Conservation (phyloP, 2,797 vertebrate species). For the Lutjanus argentimaculatus region DNA sequence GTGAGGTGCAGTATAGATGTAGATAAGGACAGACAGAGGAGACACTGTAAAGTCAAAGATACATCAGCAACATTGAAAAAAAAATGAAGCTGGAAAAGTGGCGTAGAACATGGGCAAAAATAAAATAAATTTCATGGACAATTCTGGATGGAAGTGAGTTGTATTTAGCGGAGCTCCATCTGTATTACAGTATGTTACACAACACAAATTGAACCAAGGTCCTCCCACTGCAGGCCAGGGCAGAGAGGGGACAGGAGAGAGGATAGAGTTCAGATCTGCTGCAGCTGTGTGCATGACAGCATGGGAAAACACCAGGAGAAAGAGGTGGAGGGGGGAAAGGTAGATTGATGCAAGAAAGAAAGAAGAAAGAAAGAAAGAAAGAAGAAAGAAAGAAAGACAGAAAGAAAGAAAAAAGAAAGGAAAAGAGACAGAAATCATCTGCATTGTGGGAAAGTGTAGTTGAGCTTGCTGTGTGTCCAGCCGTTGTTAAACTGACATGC, state of each 20-base stretch:
- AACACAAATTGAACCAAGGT: slow-evolving; percentile 10
- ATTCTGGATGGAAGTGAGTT: neutral
- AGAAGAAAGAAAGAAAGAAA: slow-evolving; percentile 25
- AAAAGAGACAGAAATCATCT: slow-evolving; percentile 39
- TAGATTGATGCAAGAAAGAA: slow-evolving; percentile 20
- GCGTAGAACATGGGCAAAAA: slow-evolving; percentile 2
- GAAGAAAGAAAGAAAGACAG: slow-evolving; percentile 22
- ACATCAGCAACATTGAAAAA: slow-evolving; percentile 33
- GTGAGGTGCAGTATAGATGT: slow-evolving; percentile 38
- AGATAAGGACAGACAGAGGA: slow-evolving; percentile 34
- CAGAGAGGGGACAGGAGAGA: slow-evolving; percentile 33
- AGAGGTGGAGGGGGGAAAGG: slow-evolving; percentile 14
- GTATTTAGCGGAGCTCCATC: neutral
- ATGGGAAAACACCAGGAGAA: slow-evolving; percentile 70
- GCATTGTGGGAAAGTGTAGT: slow-evolving; percentile 77
- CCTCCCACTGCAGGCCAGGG: slow-evolving; percentile 19
- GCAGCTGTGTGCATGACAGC: slow-evolving; percentile 78
- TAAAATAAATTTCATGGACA: slow-evolving; percentile 12
- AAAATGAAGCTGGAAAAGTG: slow-evolving; percentile 19
- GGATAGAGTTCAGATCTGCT: slow-evolving; percentile 57
- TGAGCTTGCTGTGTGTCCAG: slow-evolving; percentile 54
- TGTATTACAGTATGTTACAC: slow-evolving; percentile 32
- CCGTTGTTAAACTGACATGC: slow-evolving; percentile 65
- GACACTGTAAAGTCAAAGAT: slow-evolving; percentile 27
- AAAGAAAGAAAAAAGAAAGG: slow-evolving; percentile 15